phyloP scores from a whole-genome alignment of 2,797 vertebrate genomes.

The Girardinus metallicus region DNA sequence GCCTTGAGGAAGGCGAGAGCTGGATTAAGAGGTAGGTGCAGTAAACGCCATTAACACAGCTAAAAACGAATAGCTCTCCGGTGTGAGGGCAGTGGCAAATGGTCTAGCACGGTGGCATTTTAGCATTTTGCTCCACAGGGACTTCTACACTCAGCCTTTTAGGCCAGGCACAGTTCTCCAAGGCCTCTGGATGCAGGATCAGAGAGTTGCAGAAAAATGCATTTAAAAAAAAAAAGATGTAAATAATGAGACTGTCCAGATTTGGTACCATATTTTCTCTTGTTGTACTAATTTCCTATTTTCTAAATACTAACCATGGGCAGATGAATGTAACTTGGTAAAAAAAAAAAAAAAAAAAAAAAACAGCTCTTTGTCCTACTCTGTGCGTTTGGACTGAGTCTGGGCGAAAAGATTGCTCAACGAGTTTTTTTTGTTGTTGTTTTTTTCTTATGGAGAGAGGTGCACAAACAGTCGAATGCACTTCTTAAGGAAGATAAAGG shows the following conservation, averaged over 20 bases:
- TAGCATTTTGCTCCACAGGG: conserved; percentile 56
- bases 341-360: neutral
- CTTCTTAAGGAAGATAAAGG: conserved; percentile 35
- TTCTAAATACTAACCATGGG: neutral
- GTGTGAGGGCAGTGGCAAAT: conserved; percentile 64
- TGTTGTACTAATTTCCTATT: neutral
- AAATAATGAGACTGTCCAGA: neutral
- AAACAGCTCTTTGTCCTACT: too few species aligned
- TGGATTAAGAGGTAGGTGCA: conserved; percentile 66
- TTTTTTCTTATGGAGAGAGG: conserved; percentile 38
- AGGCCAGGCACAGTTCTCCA: conserved; percentile 25
- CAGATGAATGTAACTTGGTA: neutral
- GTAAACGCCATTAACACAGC: conserved; percentile 70
- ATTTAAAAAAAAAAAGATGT: neutral
- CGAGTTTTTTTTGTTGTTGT: neutral
- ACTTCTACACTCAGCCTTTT: conserved; percentile 47
- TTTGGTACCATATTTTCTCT: neutral
- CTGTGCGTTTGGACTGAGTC: too few species aligned
- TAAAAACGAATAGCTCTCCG: conserved; percentile 69
- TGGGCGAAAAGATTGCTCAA: too few species aligned
- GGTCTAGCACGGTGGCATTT: conserved; percentile 61
- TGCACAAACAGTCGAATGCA: conserved; percentile 33
- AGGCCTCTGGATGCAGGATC: conserved; percentile 17
- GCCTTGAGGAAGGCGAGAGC: conserved; percentile 58
- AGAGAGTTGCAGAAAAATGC: conserved; percentile 12